These are phyloP conservation scores for Eremobia ochroleuca DNA, from an alignment of 2,888 invertebrate species.

Conservation along the genomic window DNA sequence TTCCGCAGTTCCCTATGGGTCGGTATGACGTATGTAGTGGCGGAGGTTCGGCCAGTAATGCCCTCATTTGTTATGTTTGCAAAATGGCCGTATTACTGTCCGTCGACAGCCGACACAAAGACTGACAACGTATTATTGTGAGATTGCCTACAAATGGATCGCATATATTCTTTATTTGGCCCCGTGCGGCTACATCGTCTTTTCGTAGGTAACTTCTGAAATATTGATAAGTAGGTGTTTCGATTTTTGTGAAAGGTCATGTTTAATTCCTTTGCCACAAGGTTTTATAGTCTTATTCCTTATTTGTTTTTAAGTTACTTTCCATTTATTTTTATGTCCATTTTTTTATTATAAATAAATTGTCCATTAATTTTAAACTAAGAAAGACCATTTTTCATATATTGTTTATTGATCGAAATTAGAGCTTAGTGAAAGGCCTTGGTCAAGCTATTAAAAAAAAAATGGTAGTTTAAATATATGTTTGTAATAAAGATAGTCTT, in stretches of 20 bases:
- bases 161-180: slow-evolving; percentile 74
- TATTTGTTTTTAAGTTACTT: not conserved
- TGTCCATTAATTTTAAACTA: slow-evolving; percentile 1
- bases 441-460: slow-evolving; percentile 6
- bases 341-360: not conserved
- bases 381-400: slow-evolving; percentile 14
- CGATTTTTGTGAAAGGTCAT: slow-evolving; percentile 6
- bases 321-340: not conserved
- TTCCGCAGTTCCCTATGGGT: slow-evolving; percentile 47
- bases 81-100: slow-evolving; percentile 82
- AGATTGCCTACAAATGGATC: slow-evolving; percentile 88
- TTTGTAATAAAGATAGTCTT: not conserved
- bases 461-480: slow-evolving; percentile 1
- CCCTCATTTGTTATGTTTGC: slow-evolving; percentile 88
- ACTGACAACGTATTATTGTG: slow-evolving; percentile 86
- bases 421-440: slow-evolving; percentile 3
- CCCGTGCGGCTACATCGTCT: slow-evolving; percentile 36
- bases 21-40: slow-evolving; percentile 77
- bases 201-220: slow-evolving; percentile 49
- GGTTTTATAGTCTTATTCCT: not conserved
- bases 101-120: slow-evolving; percentile 84
- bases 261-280: not conserved
- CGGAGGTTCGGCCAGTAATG: slow-evolving; percentile 80
- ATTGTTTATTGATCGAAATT: slow-evolving; percentile 22
- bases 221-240: slow-evolving; percentile 30